Evolutionary conservation across 2,888 invertebrate species (phyloP).

Genomic region (Vanessa cardui): DNA sequence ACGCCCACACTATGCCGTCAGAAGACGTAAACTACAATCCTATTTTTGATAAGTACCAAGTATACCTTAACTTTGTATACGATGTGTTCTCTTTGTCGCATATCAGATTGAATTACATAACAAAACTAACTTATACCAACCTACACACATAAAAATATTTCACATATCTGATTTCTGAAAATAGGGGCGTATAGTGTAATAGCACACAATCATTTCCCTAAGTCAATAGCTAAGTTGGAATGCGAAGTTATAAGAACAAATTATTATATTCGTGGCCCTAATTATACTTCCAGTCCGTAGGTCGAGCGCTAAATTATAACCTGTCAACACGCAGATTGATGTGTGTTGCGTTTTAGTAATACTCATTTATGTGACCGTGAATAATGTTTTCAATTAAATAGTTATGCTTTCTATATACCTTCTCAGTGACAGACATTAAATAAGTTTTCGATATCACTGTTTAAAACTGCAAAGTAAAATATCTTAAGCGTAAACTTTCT

Average conservation of each 20-base stretch:
- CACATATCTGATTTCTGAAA: neutral
- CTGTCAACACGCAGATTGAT: slow-evolving; percentile 41
- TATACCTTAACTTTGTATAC: too few species aligned
- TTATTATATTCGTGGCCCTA: slow-evolving; percentile 29
- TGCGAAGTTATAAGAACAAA: slow-evolving; percentile 12
- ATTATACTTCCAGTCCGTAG: slow-evolving; percentile 33
- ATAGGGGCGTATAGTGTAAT: neutral
- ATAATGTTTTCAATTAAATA: neutral
- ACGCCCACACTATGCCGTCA: too few species aligned
- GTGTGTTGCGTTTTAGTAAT: slow-evolving; percentile 12
- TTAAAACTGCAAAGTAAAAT: too few species aligned
- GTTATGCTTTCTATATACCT: too few species aligned
- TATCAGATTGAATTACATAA: too few species aligned
- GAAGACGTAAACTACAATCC: too few species aligned
- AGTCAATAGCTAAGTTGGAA: slow-evolving; percentile 4
- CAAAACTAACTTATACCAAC: too few species aligned
- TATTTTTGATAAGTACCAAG: too few species aligned
- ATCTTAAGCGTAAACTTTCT: too few species aligned
- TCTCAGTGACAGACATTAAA: too few species aligned
- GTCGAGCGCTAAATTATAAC: slow-evolving; percentile 39
- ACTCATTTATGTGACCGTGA: slow-evolving; percentile 21
- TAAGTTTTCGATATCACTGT: too few species aligned
- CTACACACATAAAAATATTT: neutral
- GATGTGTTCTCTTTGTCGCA: too few species aligned
- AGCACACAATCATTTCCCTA: slow-evolving; percentile 3